phyloP scores from a whole-genome alignment of 1,140 invertebrate genomes.

The Scaptomyza pallida region DNA sequence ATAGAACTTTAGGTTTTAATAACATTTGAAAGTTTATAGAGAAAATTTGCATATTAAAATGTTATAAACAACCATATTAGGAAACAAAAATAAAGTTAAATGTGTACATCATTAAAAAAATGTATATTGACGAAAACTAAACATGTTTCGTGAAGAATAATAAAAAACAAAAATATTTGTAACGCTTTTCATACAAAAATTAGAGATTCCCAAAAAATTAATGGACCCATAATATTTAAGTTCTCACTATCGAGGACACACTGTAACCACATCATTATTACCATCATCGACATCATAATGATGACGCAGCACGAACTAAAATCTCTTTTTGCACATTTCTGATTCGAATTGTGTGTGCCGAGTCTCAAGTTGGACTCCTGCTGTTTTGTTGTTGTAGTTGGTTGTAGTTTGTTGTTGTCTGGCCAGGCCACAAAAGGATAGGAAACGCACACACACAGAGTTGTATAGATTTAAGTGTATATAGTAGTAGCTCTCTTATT shows the following conservation, averaged over 20 bases:
- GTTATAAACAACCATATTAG: too few species aligned
- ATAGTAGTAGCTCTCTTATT: conserved; percentile 34
- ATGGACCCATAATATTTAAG: too few species aligned
- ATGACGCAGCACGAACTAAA: neutral
- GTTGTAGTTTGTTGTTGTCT: conserved; percentile 49
- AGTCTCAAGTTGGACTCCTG: conserved; percentile 29
- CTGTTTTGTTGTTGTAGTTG: conserved; percentile 26
- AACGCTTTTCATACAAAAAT: too few species aligned
- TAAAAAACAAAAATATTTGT: too few species aligned
- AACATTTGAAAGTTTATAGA: too few species aligned
- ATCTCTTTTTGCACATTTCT: conserved; percentile 21
- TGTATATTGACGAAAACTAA: too few species aligned
- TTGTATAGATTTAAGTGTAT: conserved; percentile 3
- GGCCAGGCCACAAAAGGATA: conserved; percentile 64
- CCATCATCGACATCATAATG: conserved; percentile 31
- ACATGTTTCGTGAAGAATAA: too few species aligned
- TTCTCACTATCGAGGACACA: neutral
- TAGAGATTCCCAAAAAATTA: too few species aligned
- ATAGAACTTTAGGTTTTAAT: neutral
- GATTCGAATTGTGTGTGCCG: conserved; percentile 30
- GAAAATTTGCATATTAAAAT: too few species aligned
- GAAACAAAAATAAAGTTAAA: too few species aligned
- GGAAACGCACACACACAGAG: conserved; percentile 31
- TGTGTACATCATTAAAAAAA: too few species aligned
- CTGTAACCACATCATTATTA: conserved; percentile 51